Base-by-base conservation (phyloP, 2,113 vertebrate species). In the Colistium nudipinnis region DNA sequence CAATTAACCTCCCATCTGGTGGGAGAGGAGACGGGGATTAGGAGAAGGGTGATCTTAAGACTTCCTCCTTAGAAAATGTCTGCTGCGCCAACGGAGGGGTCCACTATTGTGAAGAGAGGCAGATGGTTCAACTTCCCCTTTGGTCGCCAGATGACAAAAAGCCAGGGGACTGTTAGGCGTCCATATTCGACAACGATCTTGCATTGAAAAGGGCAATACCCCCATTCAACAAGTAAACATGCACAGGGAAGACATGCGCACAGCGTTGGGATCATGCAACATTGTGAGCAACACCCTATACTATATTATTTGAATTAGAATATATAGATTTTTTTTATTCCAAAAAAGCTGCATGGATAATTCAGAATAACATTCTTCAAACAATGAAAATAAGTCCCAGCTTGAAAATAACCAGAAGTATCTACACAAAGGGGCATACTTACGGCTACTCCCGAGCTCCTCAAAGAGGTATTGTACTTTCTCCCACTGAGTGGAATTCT, bases 401-500 rank as follows among this genome's bases (percentile, higher is more conserved):
- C n/a, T n/a, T 49, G 22, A 9, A 75, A 19, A 48, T 25, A 30
- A n/a, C n/a, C n/a, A 24, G 14, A n/a, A 30, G 3, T 30, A 6
- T 19, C 27, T 47, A 39, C 2, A 51, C 25, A 72, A 57, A 14
- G 55, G 16, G 17, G 2, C 43, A 3, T 90, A 95, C 97, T 98
- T 94, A 99, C 98, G 94, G 78, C 92, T 95, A 72, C 95, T 99
- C 80, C 96, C 97, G 85, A 99, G 93, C 86, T 98, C 96, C 85
- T 97, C 93, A 90, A 99, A 96, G 12, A 99, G 87, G 28, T 96
- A 92, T 44, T 96, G 95, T 17, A 98, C 94, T 89, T 97, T 99
- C 74, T 98, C 95, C 96, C 96, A 98, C 12, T 99, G 95, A 3
- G 98, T 98, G 45, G 96, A 94, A 87, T 99, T 98, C 85, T 94